Evolutionary conservation across 2,113 vertebrate species (phyloP).

Genomic region (Zapus hudsonius): DNA sequence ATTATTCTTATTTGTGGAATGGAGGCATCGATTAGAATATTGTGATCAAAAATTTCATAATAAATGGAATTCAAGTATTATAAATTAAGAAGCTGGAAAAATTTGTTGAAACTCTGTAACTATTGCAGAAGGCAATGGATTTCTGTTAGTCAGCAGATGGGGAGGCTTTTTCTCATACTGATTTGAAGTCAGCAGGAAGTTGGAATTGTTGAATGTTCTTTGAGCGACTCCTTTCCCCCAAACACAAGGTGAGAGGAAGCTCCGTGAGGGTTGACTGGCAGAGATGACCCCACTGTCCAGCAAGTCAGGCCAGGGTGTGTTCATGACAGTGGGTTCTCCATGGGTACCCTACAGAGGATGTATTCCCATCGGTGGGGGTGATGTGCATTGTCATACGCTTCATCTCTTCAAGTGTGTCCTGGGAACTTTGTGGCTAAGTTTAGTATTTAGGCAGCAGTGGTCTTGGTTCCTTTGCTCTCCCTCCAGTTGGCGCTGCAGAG

Average conservation of each 20-base stretch:
- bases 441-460: constrained; percentile 73
- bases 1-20: constrained; percentile 15
- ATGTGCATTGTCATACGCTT: constrained; percentile 80
- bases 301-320: constrained; percentile 46
- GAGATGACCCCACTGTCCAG: not conserved
- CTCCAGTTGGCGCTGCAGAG: constrained; percentile 67
- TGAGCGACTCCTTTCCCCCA: not conserved
- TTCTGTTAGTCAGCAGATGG: not conserved
- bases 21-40: constrained; percentile 38
- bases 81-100: constrained; percentile 25
- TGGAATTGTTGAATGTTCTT: constrained; percentile 45
- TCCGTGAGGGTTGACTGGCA: constrained; percentile 9
- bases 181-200: constrained; percentile 55
- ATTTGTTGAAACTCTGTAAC: not conserved
- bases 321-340: not conserved
- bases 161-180: constrained; percentile 55
- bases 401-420: constrained; percentile 75
- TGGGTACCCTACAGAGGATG: constrained; percentile 76
- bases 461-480: constrained; percentile 81
- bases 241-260: not conserved
- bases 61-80: constrained; percentile 40
- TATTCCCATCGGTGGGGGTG: constrained; percentile 69
- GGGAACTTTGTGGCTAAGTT: constrained; percentile 83
- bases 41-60: constrained; percentile 22
- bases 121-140: constrained; percentile 21